Base-by-base conservation (phyloP, 2,113 vertebrate species). In the Todiramphus chloris region DNA sequence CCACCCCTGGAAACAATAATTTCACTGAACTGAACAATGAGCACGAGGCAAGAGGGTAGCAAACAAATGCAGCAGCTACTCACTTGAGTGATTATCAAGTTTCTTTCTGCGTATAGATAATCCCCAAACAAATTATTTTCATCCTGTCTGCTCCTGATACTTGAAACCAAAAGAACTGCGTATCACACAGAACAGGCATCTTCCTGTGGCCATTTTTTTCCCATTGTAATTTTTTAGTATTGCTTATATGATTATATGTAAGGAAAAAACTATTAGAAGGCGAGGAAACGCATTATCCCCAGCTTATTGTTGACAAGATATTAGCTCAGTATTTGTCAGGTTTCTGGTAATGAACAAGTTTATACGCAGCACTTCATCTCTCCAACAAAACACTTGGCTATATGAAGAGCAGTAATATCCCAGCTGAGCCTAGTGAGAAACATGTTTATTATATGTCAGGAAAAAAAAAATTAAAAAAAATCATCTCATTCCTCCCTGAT, bases 261-360 rank as follows among this genome's bases (percentile, higher is more conserved):
- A 92, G 80, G 59, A 79, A 93, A 93, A 94, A 84, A 67, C 83
- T 87, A 84, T 92, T 87, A 92, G 78, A 21, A 81, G 15, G 68
- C 82, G 80, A 91, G 62, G 89, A 95, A 89, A 80, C 17, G 55
- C 78, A 83, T 96, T 95, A 91, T 67, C 81, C 56, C 50, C 82
- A 79, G 87, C 46, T 95, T 77, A 68, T 63, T 83, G 91, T 60
- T 95, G 96, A 95, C 74, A 67, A 4, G 63, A 39, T 63, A 94
- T 82, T 70, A 94, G 75, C 87, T 86, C 55, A 27, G 84, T 43
- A 18, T 93, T 95, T 93, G 83, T 79, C 92, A 83, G 74, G 72
- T 89, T 92, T 85, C 63, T 89, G 81, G 62, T 85, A 91, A 94
- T 85, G 94, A 96, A 89, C 67, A 75, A 69, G 86, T 93, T 93